Evolutionary conservation across 1,140 invertebrate genomes (phyloP), one percentile per base, ranked within the genome.

Genomic region (Papilio xuthus): DNA sequence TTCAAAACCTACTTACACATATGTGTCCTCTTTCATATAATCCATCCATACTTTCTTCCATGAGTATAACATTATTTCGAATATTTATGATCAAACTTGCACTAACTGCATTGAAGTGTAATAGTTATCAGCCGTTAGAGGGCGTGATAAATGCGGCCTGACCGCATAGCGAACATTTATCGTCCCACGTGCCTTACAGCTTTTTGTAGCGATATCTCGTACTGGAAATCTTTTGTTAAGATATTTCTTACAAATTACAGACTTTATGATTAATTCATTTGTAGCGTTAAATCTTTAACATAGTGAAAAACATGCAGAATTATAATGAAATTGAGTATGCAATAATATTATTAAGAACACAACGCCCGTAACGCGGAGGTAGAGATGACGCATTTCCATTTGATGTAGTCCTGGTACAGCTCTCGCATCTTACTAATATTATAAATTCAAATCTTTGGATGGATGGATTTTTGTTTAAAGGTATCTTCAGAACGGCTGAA

Each of bases 121-220:
- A 15, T 28, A 67, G 37, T 71, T 71, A 37, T 10, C 37, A 32
- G 7, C 67, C 8, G 8, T 0, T 41, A 32, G 32, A 71, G 32
- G 69, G 69, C 69, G 69, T 71, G 32, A 71, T 63, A 63, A n/a
- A 71, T 23, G 69, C 69, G 41, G 20, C 37, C 37, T 23, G 20
- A 71, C 37, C 69, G 69, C 69, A 71, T 71, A 28, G 69, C 69
- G 18, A 41, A 8, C 37, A 13, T 71, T 42, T 23, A 23, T 37
- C 69, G 32, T 37, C 69, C 69, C 69, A 71, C 69, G 69, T 71
- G 69, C 37, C 20, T 4, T 13, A 28, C 60, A 7, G 60, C 26
- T 15, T 60, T 60, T 26, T 28, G 60, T 67, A 15, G 26, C 32
- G 18, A 32, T 71, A 71, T 71, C 69, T 69, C 28, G 37, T 23